Evolutionary conservation across 2,113 vertebrate genomes (phyloP), one percentile per base, ranked within the genome.

Genomic region (Benitochromis conjunctus): DNA sequence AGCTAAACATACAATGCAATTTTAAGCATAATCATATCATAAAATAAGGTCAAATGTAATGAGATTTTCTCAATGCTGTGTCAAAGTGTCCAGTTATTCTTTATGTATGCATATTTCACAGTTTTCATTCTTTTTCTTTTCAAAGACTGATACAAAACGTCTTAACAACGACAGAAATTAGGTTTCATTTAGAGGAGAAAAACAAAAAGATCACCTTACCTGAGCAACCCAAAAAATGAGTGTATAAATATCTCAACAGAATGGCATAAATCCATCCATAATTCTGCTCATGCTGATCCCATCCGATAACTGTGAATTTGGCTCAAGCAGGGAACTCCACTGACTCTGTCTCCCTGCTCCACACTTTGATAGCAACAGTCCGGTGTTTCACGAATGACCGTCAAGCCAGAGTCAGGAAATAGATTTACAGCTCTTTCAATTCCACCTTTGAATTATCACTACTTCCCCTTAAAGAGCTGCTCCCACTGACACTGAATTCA

Each of bases 221-320:
- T 98, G 97, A 97, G 93, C 96, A 96, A 97, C 96, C 97, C 96
- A 96, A 94, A 95, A 96, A 95, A 90, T 38, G 94, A 97, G 95
- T 96, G 95, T 97, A 96, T 95, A 97, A 97, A 96, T 96, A 92
- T 95, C 94, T 97, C 97, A 97, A 93, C 95, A 97, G 96, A 97
- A 95, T 95, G 95, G 96, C 91, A 82, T 92, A 98, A 96, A 98
- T 98, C 97, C 98, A 98, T 97, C 95, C 96, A 97, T 96, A 92
- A 89, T 95, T 95, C 93, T 90, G 86, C 91, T 91, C 88, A 94
- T 92, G 92, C 83, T 94, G 87, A 95, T 96, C 92, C 95, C 96
- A 96, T 95, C 94, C 89, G 90, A 91, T 92, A 94, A 96, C 95
- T 97, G 96, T 96, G 95, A 94, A 96, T 94, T 94, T 95, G 90